Conservation (phyloP, 2,888 invertebrate species). For the Myopa testacea region DNA sequence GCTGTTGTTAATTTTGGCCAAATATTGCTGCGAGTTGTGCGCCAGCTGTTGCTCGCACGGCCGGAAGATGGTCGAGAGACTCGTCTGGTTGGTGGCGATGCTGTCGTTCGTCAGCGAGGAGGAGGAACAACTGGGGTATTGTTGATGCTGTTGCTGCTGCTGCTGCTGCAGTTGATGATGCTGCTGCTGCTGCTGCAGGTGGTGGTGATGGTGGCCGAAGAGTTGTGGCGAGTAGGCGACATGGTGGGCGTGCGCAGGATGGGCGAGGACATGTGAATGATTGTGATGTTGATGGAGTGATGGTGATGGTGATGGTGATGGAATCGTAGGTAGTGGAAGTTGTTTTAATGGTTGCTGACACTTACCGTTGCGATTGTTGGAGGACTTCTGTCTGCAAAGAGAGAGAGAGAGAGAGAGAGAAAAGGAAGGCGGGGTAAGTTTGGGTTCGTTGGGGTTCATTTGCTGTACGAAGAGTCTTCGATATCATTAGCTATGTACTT, state of each 20-base stretch:
- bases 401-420: slow-evolving; percentile 27
- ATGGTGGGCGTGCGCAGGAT: slow-evolving; percentile 50
- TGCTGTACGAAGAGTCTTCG: too few species aligned
- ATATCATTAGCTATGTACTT: too few species aligned
- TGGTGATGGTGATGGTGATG: slow-evolving; percentile 53
- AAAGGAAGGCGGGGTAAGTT: background rate
- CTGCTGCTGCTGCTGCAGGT: slow-evolving; percentile 41
- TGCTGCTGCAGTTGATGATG: slow-evolving; percentile 40
- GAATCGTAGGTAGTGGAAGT: slow-evolving; percentile 55
- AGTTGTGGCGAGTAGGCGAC: slow-evolving; percentile 46
- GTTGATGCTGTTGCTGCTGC: slow-evolving; percentile 43
- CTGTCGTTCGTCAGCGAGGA: slow-evolving; percentile 52
- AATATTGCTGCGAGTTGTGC: slow-evolving; percentile 18
- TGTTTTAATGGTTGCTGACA: slow-evolving; percentile 55
- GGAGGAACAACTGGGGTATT: slow-evolving; percentile 50
- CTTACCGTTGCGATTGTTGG: slow-evolving; percentile 68
- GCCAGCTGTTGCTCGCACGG: slow-evolving; percentile 38
- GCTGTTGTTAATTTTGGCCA: slow-evolving; percentile 36
- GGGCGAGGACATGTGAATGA: slow-evolving; percentile 48
- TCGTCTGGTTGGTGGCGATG: slow-evolving; percentile 52
- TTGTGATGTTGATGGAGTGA: slow-evolving; percentile 43
- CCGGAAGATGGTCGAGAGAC: slow-evolving; percentile 50
- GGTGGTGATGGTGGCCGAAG: slow-evolving; percentile 37
- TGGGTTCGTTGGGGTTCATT: too few species aligned
- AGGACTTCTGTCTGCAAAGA: slow-evolving; percentile 64